Evolutionary conservation across 2,113 vertebrate species (phyloP), one percentile per base, ranked within the genome.

Genomic region (Thunnus maccoyii): DNA sequence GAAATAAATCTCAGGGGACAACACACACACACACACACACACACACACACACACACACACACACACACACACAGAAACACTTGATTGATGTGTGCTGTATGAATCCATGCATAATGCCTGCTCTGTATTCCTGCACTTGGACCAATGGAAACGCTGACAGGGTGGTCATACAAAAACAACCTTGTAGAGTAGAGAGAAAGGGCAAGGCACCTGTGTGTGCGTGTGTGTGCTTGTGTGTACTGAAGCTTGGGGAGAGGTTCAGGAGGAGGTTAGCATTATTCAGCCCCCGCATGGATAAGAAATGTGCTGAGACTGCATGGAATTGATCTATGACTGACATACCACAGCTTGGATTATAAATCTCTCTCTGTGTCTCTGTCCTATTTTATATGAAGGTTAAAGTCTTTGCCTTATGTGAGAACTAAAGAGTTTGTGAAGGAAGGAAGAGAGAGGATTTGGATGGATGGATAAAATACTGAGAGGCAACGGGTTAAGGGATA

Each of bases 221-320:
- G 58, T 71, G 56, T 62, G 46, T 58, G 51, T 25, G 15, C 14
- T 15, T 62, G 76, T 67, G 32, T 54, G 57, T 46, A 16, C 10
- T 22, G 4, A 61, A 77, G 55, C 52, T 80, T 66, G 44, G 30
- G 16, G 51, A 64, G 36, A 69, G 25, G 76, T 81, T 91, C 68
- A 68, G 56, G 51, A 41, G 41, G 55, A 70, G 76, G 76, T 88
- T 84, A 87, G 60, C 22, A 84, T 66, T 73, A 84, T 77, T 83
- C 32, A 73, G 25, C 30, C 30, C 47, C 32, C 36, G 51, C 10
- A 46, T 57, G 54, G 70, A 75, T 62, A 56, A 57, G 27, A 82
- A 86, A 84, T 78, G 27, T 78, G 73, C 79, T 75, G 80, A 83
- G 64, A 60, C 54, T n/a, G 77, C 69, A 77, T 25, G 62, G 52